These are phyloP conservation scores for Echiichthys vipera DNA, from an alignment of 2,797 vertebrate species.

Conservation along the genomic window DNA sequence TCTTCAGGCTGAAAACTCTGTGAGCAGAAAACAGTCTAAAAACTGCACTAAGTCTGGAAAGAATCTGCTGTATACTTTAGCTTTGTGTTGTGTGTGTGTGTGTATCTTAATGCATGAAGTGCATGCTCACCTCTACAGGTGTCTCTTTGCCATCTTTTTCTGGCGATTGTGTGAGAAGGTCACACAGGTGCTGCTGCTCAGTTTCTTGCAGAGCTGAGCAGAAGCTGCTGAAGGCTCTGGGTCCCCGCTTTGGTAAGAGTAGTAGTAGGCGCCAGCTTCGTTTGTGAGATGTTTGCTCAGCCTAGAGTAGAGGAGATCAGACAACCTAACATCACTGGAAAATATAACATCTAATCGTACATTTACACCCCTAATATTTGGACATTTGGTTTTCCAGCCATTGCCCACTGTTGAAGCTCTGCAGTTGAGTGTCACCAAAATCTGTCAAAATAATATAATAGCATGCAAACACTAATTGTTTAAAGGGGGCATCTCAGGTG, in stretches of 20 bases:
- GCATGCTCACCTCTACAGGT: conserved; percentile 67
- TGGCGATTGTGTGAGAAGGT: conserved; percentile 79
- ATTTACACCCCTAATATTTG: neutral
- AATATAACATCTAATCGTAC: neutral
- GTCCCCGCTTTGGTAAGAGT: conserved; percentile 93
- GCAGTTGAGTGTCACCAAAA: neutral
- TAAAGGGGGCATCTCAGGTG: neutral
- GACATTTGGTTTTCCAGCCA: neutral
- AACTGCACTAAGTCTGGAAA: conserved; percentile 4
- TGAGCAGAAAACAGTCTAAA: conserved; percentile 32
- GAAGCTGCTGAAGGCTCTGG: conserved; percentile 91
- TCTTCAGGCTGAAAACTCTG: conserved; percentile 52
- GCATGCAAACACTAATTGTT: neutral
- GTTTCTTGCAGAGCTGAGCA: conserved; percentile 90
- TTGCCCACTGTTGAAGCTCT: neutral
- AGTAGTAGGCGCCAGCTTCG: conserved; percentile 83
- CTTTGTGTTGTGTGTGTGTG: neutral
- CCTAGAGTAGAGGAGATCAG: conserved; percentile 60
- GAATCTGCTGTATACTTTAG: conserved; percentile 8
- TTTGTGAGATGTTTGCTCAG: conserved; percentile 76
- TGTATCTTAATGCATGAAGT: neutral
- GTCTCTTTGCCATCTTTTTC: conserved; percentile 62
- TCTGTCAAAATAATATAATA: neutral
- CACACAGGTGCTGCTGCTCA: conserved; percentile 90
- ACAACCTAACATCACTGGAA: neutral